A percentile compares a stretch with the other conserved stretches of the same genome.
These are phyloP conservation scores for Sicus ferrugineus DNA, from an alignment of 2,888 invertebrate species.

Conservation along the genomic window DNA sequence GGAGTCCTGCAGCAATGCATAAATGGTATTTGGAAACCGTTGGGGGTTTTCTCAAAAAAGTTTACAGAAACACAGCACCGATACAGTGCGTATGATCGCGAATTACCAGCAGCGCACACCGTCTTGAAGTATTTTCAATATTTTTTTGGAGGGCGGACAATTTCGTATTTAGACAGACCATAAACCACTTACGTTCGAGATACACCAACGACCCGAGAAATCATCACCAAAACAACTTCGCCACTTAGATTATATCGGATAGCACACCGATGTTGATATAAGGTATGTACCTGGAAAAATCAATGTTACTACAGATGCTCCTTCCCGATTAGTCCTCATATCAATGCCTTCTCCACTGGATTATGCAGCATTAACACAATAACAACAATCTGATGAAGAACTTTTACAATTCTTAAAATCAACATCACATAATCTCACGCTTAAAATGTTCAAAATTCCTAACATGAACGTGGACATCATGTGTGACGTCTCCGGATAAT, in stretches of 20 bases:
- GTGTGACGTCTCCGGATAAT: neutral
- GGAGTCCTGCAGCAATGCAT: neutral
- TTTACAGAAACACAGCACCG: neutral
- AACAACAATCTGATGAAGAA: neutral
- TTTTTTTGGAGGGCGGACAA: neutral
- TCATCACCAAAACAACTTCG: neutral
- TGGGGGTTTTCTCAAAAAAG: constrained; percentile 1
- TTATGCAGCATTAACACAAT: neutral
- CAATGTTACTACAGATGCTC: neutral
- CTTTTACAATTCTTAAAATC: neutral
- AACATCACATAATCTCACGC: neutral
- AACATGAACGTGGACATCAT: neutral
- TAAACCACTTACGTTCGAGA: constrained; percentile 2
- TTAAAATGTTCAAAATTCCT: no score
- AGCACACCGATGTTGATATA: neutral
- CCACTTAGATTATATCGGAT: neutral
- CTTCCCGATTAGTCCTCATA: neutral
- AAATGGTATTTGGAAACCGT: neutral
- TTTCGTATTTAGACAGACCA: neutral
- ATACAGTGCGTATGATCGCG: constrained; percentile 5
- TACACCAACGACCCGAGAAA: neutral
- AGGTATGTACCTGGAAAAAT: neutral
- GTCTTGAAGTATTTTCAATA: neutral
- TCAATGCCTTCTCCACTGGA: neutral
- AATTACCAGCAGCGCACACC: neutral